phyloP scores from a whole-genome alignment of 2,113 vertebrate species.

The Echinops telfairi region DNA sequence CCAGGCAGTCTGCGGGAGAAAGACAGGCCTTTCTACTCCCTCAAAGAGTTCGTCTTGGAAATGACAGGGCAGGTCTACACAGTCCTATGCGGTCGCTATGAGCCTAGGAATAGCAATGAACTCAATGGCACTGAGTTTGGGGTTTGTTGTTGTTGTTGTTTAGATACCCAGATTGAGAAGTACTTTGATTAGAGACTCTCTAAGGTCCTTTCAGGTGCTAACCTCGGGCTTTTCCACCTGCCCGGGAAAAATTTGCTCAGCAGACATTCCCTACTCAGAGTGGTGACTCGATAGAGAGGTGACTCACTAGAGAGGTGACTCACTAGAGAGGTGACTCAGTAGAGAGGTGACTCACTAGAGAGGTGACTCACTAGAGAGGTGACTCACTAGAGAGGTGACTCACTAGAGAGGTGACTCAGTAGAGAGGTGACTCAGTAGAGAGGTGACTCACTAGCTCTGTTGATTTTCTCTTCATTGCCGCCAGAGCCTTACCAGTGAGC shows the following conservation, averaged over 20 bases:
- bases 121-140: too few relatives aligned
- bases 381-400: background rate
- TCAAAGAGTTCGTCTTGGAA: too few relatives aligned
- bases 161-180: background rate
- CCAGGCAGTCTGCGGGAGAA: too few relatives aligned
- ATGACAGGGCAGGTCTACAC: too few relatives aligned
- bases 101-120: too few relatives aligned
- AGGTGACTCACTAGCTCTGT: background rate
- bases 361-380: background rate
- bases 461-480: constrained; percentile 19
- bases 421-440: background rate
- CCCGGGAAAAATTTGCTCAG: constrained; percentile 37
- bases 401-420: background rate
- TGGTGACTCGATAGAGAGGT: too few relatives aligned
- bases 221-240: background rate
- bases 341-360: background rate
- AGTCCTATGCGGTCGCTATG: too few relatives aligned
- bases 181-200: background rate
- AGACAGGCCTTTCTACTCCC: too few relatives aligned
- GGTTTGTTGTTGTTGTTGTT: too few relatives aligned
- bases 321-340: background rate
- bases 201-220: accelerated
- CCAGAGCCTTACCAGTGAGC: background rate
- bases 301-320: background rate
- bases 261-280: background rate